These are phyloP conservation scores for Heliconius congener DNA, from an alignment of 1,140 invertebrate genomes.

Conservation along the genomic window DNA sequence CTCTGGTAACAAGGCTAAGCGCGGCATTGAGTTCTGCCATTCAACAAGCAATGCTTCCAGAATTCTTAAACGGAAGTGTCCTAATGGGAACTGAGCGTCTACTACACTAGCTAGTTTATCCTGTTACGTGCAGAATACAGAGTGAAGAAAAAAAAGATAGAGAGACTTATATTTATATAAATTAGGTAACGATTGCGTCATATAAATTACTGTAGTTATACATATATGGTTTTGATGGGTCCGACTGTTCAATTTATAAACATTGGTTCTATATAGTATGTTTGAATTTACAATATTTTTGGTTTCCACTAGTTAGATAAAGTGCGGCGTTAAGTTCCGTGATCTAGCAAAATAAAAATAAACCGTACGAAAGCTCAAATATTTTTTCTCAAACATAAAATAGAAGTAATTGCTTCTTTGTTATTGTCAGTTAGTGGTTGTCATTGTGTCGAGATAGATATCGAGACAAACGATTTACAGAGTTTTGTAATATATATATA, in stretches of 20 bases:
- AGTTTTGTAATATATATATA: constrained; percentile 9
- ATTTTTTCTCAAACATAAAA: too few species aligned
- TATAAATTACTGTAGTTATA: neutral
- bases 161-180: neutral
- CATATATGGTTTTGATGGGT: neutral
- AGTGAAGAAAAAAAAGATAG: neutral
- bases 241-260: neutral
- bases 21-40: neutral
- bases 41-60: neutral
- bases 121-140: neutral
- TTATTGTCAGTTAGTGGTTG: neutral
- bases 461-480: neutral
- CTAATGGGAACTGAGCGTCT: neutral
- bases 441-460: neutral
- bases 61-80: neutral
- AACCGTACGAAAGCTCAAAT: too few species aligned
- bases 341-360: too few species aligned
- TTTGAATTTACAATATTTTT: too few species aligned
- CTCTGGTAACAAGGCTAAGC: neutral
- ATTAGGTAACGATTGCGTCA: neutral
- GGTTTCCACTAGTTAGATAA: too few species aligned
- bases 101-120: too few species aligned
- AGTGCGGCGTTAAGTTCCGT: too few species aligned
- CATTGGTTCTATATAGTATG: too few species aligned
- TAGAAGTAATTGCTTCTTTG: neutral